phyloP scores from a whole-genome alignment of 2,797 vertebrate genomes.

The Gastrophryne carolinensis region DNA sequence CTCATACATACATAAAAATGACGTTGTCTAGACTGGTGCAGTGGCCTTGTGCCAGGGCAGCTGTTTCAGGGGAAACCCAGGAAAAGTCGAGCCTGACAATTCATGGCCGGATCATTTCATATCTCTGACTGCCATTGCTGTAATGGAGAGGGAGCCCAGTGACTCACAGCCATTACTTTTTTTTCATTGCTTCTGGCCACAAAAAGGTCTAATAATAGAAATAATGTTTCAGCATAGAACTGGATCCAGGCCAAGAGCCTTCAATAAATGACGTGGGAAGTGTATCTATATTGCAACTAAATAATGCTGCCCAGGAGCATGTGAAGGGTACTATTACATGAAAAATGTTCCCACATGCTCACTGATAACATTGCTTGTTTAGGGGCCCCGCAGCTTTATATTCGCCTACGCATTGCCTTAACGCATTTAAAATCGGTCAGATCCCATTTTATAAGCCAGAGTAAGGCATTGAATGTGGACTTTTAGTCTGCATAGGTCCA shows the following conservation, averaged over 20 bases:
- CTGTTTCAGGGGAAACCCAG: conserved; percentile 32
- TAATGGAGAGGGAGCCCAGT: background rate
- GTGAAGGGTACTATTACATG: too few species aligned
- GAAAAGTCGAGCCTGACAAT: background rate
- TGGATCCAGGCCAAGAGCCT: background rate
- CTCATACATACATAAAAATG: conserved; percentile 37
- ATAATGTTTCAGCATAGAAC: background rate
- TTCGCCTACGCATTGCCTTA: too few species aligned
- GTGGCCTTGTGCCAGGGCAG: conserved; percentile 25
- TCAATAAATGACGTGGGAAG: background rate
- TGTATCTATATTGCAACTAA: background rate
- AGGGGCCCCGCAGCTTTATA: too few species aligned
- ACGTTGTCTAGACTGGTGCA: conserved; percentile 27
- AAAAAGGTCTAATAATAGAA: conserved; percentile 13
- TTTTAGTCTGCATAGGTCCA: too few species aligned
- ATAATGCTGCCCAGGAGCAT: too few species aligned
- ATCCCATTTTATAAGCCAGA: too few species aligned
- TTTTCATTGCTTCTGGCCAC: background rate
- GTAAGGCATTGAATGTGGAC: too few species aligned
- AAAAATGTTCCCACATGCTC: too few species aligned
- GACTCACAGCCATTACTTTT: background rate
- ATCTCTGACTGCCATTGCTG: conserved; percentile 24
- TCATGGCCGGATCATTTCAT: conserved; percentile 4
- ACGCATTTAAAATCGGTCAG: too few species aligned
- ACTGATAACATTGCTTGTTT: too few species aligned